These are phyloP conservation scores for Caenorhabditis afra DNA, from an alignment of 2,888 invertebrate genomes.

Conservation along the genomic window DNA sequence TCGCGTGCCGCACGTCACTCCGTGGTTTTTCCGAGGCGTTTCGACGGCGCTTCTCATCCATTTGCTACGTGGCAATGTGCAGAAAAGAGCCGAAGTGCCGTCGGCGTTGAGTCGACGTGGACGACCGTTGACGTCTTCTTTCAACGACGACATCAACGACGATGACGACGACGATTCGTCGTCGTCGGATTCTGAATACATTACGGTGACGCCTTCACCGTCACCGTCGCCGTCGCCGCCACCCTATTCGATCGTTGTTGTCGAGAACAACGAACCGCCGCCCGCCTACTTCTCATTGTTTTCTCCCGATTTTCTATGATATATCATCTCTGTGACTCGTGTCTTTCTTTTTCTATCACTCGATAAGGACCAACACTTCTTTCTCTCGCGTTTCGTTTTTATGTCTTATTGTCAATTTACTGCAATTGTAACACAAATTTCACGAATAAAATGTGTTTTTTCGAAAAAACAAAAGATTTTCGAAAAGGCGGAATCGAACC, in stretches of 20 bases:
- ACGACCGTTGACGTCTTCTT: neutral
- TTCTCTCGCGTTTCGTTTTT: no score
- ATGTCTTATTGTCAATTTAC: no score
- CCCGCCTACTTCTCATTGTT: conserved; percentile 3
- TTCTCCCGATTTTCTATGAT: neutral
- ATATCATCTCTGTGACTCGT: no score
- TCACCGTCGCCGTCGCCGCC: neutral
- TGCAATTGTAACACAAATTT: no score
- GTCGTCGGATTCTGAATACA: no score
- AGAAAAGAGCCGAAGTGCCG: neutral
- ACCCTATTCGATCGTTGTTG: neutral
- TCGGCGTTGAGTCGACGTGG: neutral
- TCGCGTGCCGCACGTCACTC: conserved; percentile 1
- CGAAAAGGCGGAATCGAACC: no score
- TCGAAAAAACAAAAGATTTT: no score
- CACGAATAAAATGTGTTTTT: no score
- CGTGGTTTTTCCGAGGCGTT: conserved; percentile 1
- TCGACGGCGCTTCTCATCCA: neutral
- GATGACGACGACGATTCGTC: no score
- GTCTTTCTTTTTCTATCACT: no score
- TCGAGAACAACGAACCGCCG: neutral
- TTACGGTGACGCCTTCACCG: neutral
- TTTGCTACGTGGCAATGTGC: neutral
- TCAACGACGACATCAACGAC: no score
- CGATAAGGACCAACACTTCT: no score